Evolutionary conservation across 2,888 invertebrate species (phyloP).

Genomic region (Phalera bucephala): DNA sequence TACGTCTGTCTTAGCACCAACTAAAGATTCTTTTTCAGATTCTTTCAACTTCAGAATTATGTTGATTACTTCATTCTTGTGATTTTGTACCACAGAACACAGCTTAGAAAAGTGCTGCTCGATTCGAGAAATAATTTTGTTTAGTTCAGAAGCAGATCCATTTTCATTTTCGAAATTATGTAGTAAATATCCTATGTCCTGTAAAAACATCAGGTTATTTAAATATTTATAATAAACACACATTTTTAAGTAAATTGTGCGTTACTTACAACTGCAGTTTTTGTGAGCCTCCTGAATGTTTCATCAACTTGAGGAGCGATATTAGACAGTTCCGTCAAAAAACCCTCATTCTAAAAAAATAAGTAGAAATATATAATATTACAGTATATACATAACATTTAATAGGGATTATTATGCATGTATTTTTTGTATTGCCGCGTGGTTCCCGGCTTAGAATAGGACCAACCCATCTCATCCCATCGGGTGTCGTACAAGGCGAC

Average conservation of each 20-base stretch:
- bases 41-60: constrained; percentile 51
- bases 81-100: constrained; percentile 74
- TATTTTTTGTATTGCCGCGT: too few relatives aligned
- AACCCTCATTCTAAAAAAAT: constrained; percentile 58
- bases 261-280: constrained; percentile 69
- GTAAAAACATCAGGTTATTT: constrained; percentile 15
- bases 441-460: too few relatives aligned
- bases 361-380: constrained; percentile 35
- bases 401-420: too few relatives aligned
- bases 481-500: too few relatives aligned
- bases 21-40: constrained; percentile 55
- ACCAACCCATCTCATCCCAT: too few relatives aligned
- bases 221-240: background rate
- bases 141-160: constrained; percentile 45
- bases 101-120: constrained; percentile 79
- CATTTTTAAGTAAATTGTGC: background rate
- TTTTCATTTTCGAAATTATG: constrained; percentile 56
- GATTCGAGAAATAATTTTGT: constrained; percentile 53
- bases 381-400: background rate
- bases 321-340: constrained; percentile 50
- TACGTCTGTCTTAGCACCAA: constrained; percentile 49
- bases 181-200: constrained; percentile 69
- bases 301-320: constrained; percentile 65
- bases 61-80: constrained; percentile 69
- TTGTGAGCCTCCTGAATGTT: constrained; percentile 63